phyloP scores from a whole-genome alignment of 2,797 vertebrate genomes.

The Hirundo rustica region DNA sequence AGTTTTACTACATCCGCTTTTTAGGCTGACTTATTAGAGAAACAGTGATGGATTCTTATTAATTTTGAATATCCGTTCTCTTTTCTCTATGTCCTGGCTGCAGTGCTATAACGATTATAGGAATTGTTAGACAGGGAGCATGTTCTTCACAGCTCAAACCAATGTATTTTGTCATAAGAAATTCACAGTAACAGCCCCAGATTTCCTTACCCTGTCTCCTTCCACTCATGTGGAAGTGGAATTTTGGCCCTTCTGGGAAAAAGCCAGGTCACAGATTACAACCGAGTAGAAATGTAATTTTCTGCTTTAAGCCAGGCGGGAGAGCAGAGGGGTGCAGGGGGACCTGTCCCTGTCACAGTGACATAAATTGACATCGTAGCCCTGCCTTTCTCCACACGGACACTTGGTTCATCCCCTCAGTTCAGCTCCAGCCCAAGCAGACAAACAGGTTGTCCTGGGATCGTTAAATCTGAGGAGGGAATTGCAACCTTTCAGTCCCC shows the following conservation, averaged over 20 bases:
- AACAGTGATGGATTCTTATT: background rate
- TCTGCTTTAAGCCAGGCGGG: background rate
- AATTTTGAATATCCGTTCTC: background rate
- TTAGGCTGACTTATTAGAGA: background rate
- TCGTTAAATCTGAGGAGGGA: background rate
- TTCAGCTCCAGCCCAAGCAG: background rate
- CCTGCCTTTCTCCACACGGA: background rate
- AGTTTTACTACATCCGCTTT: background rate
- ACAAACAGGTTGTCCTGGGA: background rate
- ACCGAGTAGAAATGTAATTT: background rate
- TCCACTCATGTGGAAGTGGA: background rate
- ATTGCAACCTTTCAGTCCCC: background rate
- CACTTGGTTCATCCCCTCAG: background rate
- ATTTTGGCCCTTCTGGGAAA: background rate
- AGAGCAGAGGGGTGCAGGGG: background rate
- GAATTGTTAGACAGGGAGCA: background rate
- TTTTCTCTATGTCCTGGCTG: background rate
- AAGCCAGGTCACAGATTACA: background rate
- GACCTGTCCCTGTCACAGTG: background rate
- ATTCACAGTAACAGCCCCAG: background rate
- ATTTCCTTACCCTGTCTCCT: background rate
- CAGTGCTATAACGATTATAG: background rate
- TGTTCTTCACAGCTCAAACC: background rate
- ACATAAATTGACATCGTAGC: background rate
- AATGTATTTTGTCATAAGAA: background rate